Evolutionary conservation across 2,113 vertebrate genomes (phyloP).

Genomic region (Odontesthes bonariensis): DNA sequence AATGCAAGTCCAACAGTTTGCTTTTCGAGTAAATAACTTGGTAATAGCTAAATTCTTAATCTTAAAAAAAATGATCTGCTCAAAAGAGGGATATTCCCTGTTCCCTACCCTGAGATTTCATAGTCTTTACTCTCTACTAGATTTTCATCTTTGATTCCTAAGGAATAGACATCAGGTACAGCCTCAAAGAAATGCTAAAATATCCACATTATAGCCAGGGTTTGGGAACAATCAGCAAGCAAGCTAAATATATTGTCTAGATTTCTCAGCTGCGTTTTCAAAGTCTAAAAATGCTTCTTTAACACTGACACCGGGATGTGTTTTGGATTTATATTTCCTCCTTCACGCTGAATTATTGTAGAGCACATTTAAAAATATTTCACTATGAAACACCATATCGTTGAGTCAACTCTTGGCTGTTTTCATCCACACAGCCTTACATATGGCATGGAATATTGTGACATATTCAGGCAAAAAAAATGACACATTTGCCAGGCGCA

Average conservation of each 20-base stretch:
- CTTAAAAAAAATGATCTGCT: neutral
- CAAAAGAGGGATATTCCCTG: neutral
- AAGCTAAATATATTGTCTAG: neutral
- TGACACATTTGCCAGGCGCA: constrained; percentile 60
- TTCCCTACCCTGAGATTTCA: too few species aligned
- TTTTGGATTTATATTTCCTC: constrained; percentile 40
- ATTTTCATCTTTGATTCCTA: neutral
- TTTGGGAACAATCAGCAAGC: neutral
- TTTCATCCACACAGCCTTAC: constrained; percentile 40
- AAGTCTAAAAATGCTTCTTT: constrained; percentile 7
- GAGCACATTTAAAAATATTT: constrained; percentile 55
- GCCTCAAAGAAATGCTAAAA: constrained; percentile 11
- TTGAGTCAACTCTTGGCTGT: constrained; percentile 43
- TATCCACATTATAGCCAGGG: constrained; percentile 16
- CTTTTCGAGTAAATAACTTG: neutral
- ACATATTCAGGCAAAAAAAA: constrained; percentile 46
- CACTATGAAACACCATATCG: constrained; percentile 38
- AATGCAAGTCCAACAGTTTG: neutral
- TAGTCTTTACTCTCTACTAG: too few species aligned
- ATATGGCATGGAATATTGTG: constrained; percentile 48
- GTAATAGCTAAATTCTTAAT: constrained; percentile 6
- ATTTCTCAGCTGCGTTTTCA: constrained; percentile 26
- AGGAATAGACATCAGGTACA: neutral
- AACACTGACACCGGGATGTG: neutral
- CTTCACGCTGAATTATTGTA: constrained; percentile 34